Evolutionary conservation across 2,113 vertebrate genomes (phyloP).

Genomic region (Syngnathus floridae): DNA sequence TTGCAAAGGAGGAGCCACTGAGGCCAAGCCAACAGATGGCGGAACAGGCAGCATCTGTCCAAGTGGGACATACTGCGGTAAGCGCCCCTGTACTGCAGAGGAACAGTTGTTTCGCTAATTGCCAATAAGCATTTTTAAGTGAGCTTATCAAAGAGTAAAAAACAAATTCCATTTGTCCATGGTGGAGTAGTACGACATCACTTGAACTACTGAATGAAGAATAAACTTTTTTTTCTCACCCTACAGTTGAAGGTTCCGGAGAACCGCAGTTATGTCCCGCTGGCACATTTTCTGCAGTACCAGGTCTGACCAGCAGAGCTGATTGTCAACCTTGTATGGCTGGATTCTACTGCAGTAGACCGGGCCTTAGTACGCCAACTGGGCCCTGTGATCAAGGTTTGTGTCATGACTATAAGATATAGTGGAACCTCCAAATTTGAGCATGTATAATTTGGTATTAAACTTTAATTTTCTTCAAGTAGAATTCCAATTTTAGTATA

Average conservation of each 20-base stretch:
- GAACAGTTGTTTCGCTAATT: slow-evolving; percentile 8
- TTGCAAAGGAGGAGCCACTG: slow-evolving; percentile 72
- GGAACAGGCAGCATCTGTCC: slow-evolving; percentile 80
- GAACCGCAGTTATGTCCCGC: slow-evolving; percentile 75
- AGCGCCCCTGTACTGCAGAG: slow-evolving; percentile 37
- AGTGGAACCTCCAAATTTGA: not conserved
- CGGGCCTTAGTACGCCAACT: slow-evolving; percentile 73
- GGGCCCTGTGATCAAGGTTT: slow-evolving; percentile 79
- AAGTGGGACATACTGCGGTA: slow-evolving; percentile 81
- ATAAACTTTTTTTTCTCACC: slow-evolving; percentile 8
- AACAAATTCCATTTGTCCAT: not conserved
- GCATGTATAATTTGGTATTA: not conserved
- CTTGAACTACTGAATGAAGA: not conserved
- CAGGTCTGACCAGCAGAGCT: slow-evolving; percentile 54
- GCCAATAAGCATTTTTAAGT: slow-evolving; percentile 10
- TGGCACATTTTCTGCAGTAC: slow-evolving; percentile 76
- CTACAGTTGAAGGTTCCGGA: slow-evolving; percentile 72
- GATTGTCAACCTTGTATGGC: slow-evolving; percentile 76
- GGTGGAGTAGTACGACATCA: not conserved
- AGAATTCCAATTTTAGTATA: no score
- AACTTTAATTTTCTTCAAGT: not conserved
- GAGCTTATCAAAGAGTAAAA: not conserved
- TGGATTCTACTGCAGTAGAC: slow-evolving; percentile 75
- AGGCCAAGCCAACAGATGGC: slow-evolving; percentile 74
- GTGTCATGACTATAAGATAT: not conserved